A percentile compares a stretch with the other conserved stretches of the same genome.
Conservation (phyloP, 2,113 vertebrate species). For the Casuarius casuarius region DNA sequence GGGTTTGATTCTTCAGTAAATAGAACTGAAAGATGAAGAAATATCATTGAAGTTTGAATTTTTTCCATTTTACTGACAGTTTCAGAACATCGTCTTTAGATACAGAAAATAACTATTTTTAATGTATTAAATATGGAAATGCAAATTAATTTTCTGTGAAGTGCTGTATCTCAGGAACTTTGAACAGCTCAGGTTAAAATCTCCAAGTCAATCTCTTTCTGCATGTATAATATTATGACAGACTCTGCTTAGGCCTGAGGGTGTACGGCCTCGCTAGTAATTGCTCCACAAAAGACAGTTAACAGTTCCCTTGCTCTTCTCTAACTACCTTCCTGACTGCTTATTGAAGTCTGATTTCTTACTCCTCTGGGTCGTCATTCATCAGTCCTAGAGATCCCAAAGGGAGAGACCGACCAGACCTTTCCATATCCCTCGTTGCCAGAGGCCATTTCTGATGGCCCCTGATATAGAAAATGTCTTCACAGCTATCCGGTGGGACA, state of each 20-base stretch:
- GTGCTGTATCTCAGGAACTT: not conserved
- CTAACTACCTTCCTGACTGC: constrained; percentile 71
- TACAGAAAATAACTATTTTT: accelerated
- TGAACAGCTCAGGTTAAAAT: accelerated
- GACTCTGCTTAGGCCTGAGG: constrained; percentile 48
- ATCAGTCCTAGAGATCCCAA: constrained; percentile 65
- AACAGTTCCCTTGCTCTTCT: constrained; percentile 67
- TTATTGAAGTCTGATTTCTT: constrained; percentile 79
- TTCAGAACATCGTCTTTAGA: not conserved
- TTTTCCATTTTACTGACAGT: accelerated
- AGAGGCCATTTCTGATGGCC: constrained; percentile 80
- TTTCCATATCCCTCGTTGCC: constrained; percentile 71
- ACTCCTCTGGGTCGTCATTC: constrained; percentile 79
- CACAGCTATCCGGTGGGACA: constrained; percentile 70
- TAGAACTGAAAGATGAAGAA: not conserved
- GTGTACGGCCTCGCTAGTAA: constrained; percentile 59
- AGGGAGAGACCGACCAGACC: constrained; percentile 70
- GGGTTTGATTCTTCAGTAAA: accelerated
- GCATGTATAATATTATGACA: not conserved
- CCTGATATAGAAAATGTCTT: constrained; percentile 77
- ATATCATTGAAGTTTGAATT: accelerated
- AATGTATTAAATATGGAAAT: accelerated
- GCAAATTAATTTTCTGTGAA: accelerated
- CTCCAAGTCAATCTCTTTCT: accelerated
- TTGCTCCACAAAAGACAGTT: constrained; percentile 76